A percentile compares a stretch with the other conserved stretches of the same genome.
Evolutionary conservation across 2,113 vertebrate species (phyloP).

Genomic region (Pleuronectes platessa): DNA sequence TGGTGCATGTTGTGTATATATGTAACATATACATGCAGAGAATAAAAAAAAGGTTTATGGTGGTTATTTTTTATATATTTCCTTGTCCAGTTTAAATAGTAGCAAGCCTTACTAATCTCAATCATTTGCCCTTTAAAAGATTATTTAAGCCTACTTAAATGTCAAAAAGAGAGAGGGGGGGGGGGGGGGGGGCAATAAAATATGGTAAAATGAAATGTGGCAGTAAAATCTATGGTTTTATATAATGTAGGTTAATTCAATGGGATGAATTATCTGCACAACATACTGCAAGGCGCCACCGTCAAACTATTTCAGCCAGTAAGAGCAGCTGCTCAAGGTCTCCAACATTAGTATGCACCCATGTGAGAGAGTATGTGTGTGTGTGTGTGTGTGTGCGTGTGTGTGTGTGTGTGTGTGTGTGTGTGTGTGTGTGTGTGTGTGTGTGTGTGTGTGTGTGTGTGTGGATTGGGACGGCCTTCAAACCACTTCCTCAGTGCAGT

Average conservation of each 20-base stretch:
- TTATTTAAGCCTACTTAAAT: conserved; percentile 36
- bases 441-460: not conserved
- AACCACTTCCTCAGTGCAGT: conserved; percentile 52
- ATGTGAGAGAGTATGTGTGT: not conserved
- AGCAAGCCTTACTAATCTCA: not conserved
- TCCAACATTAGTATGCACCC: conserved; percentile 15
- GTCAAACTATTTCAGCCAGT: conserved; percentile 40
- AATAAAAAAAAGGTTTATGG: too few relatives aligned
- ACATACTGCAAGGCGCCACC: conserved; percentile 42
- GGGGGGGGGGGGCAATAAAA: conserved; percentile 7
- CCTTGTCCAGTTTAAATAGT: not conserved
- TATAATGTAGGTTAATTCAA: too few relatives aligned
- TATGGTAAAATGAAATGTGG: conserved; percentile 4
- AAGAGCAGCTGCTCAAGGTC: conserved; percentile 54
- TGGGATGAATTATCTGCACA: not conserved
- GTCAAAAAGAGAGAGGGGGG: conserved; percentile 4
- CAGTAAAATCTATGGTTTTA: not conserved
- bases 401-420: conserved; percentile 8
- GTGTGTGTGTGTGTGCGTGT: conserved; percentile 1
- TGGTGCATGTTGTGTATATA: too few relatives aligned
- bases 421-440: conserved; percentile 1
- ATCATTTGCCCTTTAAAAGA: conserved; percentile 29
- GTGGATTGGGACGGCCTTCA: conserved; percentile 35
- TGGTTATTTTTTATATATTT: not conserved
- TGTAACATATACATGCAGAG: too few relatives aligned